Conservation (phyloP, 1,140 invertebrate species). For the Drosophila bifasciata region DNA sequence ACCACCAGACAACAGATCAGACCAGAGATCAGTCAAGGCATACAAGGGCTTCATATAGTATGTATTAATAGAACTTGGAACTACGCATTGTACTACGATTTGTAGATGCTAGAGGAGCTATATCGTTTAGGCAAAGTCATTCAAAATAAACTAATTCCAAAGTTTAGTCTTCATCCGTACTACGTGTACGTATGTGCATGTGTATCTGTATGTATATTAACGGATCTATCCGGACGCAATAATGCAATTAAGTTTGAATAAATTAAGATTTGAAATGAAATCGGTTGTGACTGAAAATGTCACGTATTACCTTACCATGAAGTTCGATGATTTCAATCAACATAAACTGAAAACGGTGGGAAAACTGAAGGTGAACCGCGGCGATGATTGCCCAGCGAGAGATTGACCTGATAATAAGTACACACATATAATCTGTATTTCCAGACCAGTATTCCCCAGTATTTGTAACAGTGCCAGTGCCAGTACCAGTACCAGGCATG, state of each 20-base stretch:
- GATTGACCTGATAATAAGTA: constrained; percentile 15
- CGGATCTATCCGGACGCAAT: constrained; percentile 51
- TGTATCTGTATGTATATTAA: constrained; percentile 40
- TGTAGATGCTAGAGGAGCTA: constrained; percentile 19
- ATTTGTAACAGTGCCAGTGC: too few relatives aligned
- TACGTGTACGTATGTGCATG: constrained; percentile 19
- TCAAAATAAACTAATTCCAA: constrained; percentile 54
- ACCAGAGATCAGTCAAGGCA: constrained; percentile 27
- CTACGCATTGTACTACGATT: too few relatives aligned
- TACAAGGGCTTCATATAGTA: too few relatives aligned
- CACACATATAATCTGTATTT: background rate
- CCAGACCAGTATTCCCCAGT: too few relatives aligned
- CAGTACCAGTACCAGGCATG: background rate
- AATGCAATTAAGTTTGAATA: constrained; percentile 74
- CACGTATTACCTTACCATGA: constrained; percentile 77
- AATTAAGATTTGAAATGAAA: constrained; percentile 66
- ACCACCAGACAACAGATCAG: background rate
- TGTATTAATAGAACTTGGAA: too few relatives aligned
- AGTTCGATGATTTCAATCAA: constrained; percentile 60
- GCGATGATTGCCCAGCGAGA: constrained; percentile 32
- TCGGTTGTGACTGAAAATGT: constrained; percentile 56
- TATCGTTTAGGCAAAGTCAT: constrained; percentile 51
- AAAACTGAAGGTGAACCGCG: constrained; percentile 46
- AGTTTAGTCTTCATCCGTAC: constrained; percentile 36
- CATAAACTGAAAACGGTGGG: constrained; percentile 41